Evolutionary conservation across 2,888 invertebrate species (phyloP).

Genomic region (Ochropleura plecta): DNA sequence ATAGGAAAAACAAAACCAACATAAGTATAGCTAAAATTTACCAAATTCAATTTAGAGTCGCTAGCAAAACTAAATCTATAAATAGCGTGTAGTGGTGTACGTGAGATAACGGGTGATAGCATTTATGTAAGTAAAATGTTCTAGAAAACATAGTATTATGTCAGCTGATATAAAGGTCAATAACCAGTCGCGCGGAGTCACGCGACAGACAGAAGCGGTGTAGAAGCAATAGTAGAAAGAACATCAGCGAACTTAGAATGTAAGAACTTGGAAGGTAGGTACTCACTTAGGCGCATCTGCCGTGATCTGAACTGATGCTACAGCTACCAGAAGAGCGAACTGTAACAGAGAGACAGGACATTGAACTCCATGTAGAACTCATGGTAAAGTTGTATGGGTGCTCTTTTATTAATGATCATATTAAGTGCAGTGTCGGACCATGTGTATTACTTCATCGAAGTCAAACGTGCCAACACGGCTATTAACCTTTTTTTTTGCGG

Average conservation of each 20-base stretch:
- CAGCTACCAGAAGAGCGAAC: constrained; percentile 89
- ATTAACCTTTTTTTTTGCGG: too few relatives aligned
- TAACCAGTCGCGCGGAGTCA: constrained; percentile 16
- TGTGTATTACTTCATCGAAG: not conserved
- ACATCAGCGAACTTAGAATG: not conserved
- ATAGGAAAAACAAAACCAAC: not conserved
- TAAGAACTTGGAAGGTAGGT: constrained; percentile 7
- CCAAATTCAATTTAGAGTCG: constrained; percentile 16
- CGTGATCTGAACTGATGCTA: constrained; percentile 79
- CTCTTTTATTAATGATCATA: not conserved
- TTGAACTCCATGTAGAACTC: constrained; percentile 13
- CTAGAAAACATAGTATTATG: constrained; percentile 10
- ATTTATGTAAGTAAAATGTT: not conserved
- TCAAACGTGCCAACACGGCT: not conserved
- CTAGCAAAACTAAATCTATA: constrained; percentile 35
- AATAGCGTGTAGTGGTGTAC: not conserved
- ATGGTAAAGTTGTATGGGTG: constrained; percentile 2
- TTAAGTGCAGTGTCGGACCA: not conserved
- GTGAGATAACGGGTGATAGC: not conserved
- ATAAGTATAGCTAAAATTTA: not conserved
- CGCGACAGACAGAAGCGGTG: not conserved
- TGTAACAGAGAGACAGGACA: constrained; percentile 75
- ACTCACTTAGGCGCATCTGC: constrained; percentile 89
- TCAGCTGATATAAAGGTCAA: constrained; percentile 30
- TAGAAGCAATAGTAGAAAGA: not conserved